Percentiles rank a stretch among this genome's conserved stretches.
Conservation (phyloP, 2,113 vertebrate species). For the Chionis minor region DNA sequence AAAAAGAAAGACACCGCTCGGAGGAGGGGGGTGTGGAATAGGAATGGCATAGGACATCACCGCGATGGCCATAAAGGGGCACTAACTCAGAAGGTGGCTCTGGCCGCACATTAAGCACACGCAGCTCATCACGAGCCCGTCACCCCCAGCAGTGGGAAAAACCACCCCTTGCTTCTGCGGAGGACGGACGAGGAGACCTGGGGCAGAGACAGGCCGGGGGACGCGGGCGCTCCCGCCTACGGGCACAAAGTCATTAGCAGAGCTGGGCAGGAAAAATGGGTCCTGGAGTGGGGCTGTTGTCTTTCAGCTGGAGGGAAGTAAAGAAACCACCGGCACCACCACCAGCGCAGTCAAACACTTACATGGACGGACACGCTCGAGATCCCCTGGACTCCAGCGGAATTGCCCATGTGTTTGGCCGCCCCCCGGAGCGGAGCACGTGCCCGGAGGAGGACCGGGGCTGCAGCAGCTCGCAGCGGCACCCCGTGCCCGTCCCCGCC, state of each 20-base stretch:
- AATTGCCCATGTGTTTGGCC: not conserved
- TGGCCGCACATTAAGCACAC: rapidly evolving
- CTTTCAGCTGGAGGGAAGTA: not conserved
- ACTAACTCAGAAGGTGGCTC: not conserved
- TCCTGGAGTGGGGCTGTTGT: not conserved
- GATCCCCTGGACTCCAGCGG: not conserved
- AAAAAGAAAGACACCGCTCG: rapidly evolving
- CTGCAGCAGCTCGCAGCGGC: rapidly evolving
- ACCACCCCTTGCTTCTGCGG: not conserved
- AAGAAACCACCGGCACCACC: not conserved
- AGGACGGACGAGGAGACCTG: not conserved
- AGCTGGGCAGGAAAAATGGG: not conserved
- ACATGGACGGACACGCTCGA: rapidly evolving
- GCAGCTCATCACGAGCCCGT: not conserved
- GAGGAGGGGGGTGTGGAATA: too few species aligned
- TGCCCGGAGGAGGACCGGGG: not conserved
- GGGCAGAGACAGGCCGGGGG: not conserved
- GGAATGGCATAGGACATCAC: rapidly evolving
- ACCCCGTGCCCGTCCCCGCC: too few species aligned
- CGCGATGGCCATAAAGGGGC: rapidly evolving
- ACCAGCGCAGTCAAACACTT: rapidly evolving
- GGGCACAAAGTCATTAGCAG: not conserved
- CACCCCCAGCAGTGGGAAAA: not conserved
- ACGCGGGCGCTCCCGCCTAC: rapidly evolving
- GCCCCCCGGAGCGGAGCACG: not conserved